Base-by-base conservation (phyloP, 2,113 vertebrate species). In the Anthoscopus minutus region DNA sequence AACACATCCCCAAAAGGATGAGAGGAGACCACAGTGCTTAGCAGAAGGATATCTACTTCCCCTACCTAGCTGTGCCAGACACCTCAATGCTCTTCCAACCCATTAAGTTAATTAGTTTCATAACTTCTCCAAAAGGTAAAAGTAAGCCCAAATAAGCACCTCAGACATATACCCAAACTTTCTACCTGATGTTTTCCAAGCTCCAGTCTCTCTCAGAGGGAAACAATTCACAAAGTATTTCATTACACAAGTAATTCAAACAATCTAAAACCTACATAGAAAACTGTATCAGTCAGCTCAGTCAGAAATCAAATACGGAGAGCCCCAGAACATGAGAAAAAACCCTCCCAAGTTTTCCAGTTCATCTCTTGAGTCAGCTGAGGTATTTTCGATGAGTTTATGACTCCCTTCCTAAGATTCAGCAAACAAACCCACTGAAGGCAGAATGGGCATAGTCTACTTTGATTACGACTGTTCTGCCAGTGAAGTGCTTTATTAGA, bases 121-220 rank as follows among this genome's bases (percentile, higher is more conserved):
- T 88, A 88, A 92, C 48, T 86, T 92, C 72, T 95, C 82, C 85
- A 79, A 24, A 64, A 81, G 76, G 76, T 69, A 81, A 65, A 86
- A 35, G 38, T 28, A 86, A 88, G 23, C 51, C 58, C 35, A 78
- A 81, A 86, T 48, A 87, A 73, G 54, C 50, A 89, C n/a, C 69
- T 81, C 57, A 89, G 79, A 89, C 35, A 54, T 8, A 85, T 1
- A 82, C 15, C 30, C 23, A 70, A 77, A 85, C 47, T 61, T 86
- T 74, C 48, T 33, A 92, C 40, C 61, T 62, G 25, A 94, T 86
- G 50, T 83, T 95, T 79, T 80, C 82, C 53, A 81, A 86, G 67
- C 69, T 93, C 61, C 73, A 25, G 65, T 38, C 35, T 84, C 40
- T 67, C 60, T 83, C 22, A 61, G 69, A 71, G 79, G 64, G 37